These are phyloP conservation scores for Picus viridis DNA, from an alignment of 2,797 vertebrate species.

Conservation along the genomic window DNA sequence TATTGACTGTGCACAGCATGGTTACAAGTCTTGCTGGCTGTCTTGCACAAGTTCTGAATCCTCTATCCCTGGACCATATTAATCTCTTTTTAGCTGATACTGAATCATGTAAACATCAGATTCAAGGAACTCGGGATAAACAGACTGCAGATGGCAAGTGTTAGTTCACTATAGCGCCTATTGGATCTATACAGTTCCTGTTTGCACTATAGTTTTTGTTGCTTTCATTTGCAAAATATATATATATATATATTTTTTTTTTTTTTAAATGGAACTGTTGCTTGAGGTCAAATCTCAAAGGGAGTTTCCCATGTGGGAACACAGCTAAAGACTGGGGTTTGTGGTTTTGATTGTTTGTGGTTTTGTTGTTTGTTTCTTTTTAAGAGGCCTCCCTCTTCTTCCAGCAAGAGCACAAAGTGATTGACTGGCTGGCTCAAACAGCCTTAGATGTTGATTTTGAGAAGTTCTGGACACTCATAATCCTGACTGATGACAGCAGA, in stretches of 20 bases:
- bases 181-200: too few species aligned
- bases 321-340: background rate
- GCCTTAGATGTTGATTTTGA: background rate
- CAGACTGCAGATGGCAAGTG: background rate
- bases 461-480: background rate
- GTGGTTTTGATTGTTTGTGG: background rate
- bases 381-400: background rate
- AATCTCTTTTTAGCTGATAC: background rate
- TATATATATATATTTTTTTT: background rate
- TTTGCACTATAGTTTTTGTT: background rate
- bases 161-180: background rate
- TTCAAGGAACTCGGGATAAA: fast-evolving
- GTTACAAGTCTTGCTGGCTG: background rate
- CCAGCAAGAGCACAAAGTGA: background rate
- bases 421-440: background rate
- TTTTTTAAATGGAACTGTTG: background rate
- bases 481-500: background rate
- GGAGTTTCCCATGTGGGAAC: background rate
- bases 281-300: background rate
- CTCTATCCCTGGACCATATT: background rate
- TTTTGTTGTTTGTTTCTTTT: background rate
- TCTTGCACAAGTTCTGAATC: background rate
- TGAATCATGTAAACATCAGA: background rate
- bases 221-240: background rate
- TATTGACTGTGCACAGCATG: background rate